phyloP scores from a whole-genome alignment of 35 echinoderm and acorn worm genomes.

The Eucidaris tribuloides region DNA sequence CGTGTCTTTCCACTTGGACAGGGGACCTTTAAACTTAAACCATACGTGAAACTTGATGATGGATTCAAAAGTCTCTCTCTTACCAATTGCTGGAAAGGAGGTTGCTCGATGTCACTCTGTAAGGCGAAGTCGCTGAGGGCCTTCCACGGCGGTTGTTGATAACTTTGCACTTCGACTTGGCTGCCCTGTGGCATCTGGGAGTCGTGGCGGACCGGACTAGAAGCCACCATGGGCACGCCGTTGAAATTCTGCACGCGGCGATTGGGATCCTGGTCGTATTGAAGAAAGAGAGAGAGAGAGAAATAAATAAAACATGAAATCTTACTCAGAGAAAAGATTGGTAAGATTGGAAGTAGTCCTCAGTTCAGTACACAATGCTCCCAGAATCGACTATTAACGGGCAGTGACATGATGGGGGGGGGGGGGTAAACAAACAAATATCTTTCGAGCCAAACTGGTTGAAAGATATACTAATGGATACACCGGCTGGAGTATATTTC shows the following conservation, averaged over 20 bases:
- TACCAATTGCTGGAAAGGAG: slow-evolving; percentile 99
- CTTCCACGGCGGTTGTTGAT: slow-evolving; percentile 96
- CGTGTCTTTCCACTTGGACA: too few species aligned
- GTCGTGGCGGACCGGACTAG: slow-evolving; percentile 95
- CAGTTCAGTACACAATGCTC: too few species aligned
- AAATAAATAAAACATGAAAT: not conserved
- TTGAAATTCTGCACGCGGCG: slow-evolving; percentile 90
- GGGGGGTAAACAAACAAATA: too few species aligned
- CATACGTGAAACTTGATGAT: too few species aligned
- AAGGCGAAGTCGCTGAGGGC: slow-evolving; percentile 97
- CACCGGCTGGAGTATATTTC: too few species aligned
- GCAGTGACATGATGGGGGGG: too few species aligned
- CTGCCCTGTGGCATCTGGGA: slow-evolving; percentile 96
- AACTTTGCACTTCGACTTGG: slow-evolving; percentile 96
- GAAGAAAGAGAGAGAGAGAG: not conserved
- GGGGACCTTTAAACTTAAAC: too few species aligned
- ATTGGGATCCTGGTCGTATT: slow-evolving; percentile 72
- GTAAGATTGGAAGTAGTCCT: too few species aligned
- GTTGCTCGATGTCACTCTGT: slow-evolving; percentile 97
- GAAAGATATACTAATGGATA: too few species aligned
- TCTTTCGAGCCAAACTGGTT: too few species aligned
- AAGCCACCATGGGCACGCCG: slow-evolving; percentile 98
- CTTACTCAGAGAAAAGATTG: not conserved
- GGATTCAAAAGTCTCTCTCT: too few species aligned
- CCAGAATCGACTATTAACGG: too few species aligned